Base-by-base conservation (phyloP, 2,888 invertebrate genomes). In the Scaptomyza parva region DNA sequence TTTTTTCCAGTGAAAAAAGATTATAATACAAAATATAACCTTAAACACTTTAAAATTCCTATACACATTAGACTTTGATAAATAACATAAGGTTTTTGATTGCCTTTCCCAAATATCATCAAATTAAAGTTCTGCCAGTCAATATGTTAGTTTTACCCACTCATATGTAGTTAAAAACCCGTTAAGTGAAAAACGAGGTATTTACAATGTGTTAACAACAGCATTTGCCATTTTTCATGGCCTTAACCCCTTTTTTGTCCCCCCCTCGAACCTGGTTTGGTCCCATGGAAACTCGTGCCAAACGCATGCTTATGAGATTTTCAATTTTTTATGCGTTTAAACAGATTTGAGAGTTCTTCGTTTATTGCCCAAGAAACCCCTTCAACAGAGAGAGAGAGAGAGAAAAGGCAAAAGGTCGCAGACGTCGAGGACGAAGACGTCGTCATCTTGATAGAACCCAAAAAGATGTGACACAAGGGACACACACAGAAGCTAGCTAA, bases 141-240 rank as follows among this genome's bases (percentile, higher is more conserved):
- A n/a, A 20, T 47, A n/a, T 47, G 30, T 47, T 5, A n/a, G n/a
- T n/a, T n/a, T n/a, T 9, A 28, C 28, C 2, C 24, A 28, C 2
- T 9, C 28, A 28, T 9, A 9, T 9, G 28, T 28, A 28, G 11
- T 83, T 83, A 85, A 82, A 82, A 85, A 65, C 72, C 81, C 80
- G 83, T 88, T 89, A 89, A 89, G 89, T 89, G 89, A 88, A 89
- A 89, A 89, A 88, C 79, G 85, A 88, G 89, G 84, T 89, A 89
- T 89, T 89, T 89, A 89, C 81, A 89, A 88, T 86, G 88, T 89
- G 89, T 88, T 88, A 89, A 89, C 89, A 88, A 88, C 88, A 85
- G 78, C 86, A 77, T 79, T 79, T 75, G 81, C 77, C 84, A 82
- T 82, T 82, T 83, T 81, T 78, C 82, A 81, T 77, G 77, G 69